Base-by-base conservation (phyloP, 2,888 invertebrate species). In the Platypus cylindrus region DNA sequence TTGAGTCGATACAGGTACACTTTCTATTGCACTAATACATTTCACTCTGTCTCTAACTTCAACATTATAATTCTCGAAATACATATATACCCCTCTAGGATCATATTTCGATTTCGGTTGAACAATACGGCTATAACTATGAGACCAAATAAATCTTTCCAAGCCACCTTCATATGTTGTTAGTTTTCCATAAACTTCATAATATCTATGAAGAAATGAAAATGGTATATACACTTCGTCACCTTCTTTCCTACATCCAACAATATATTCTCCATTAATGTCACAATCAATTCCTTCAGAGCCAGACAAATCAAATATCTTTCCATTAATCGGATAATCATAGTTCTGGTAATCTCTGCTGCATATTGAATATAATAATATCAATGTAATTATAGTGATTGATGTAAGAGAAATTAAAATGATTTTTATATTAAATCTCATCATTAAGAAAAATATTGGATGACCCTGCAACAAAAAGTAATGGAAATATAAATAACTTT, bases 31-130 rank as follows among this genome's bases (percentile, higher is more conserved):
- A 61, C 87, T 91, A 49, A 98, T 82, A 60, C 94, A 95, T 61
- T 94, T 91, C 12, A 44, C 41, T 37, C 95, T 69, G 53, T 94
- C 93, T 32, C 97, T 67, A 3, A 87, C 84, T 67, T 97, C 97
- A 1, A 98, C 97, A 60, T 94, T 95, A 63, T 95, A 97, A 59
- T 93, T 90, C 55, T 91, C 93, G 63, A 98, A 98, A 42, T 93
- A 93, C 66, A 93, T 86, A 61, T 93, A 98, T 0, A 87, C 79
- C 2, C 93, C 93, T 15, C 75, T 72, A 0, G 94, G 78, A 54
- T 90, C 81, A 61, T 98, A 97, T 48, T 78, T 81, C 20, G 78
- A 79, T 57, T 84, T 84, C 0, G 91, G 91, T 48, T 80, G 77
- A 56, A 89, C 89, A 5, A 93, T 77, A 61, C 85, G 86, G 14